Evolutionary conservation across 2,888 invertebrate species (phyloP).

Genomic region (Neocrepidodera transversa): DNA sequence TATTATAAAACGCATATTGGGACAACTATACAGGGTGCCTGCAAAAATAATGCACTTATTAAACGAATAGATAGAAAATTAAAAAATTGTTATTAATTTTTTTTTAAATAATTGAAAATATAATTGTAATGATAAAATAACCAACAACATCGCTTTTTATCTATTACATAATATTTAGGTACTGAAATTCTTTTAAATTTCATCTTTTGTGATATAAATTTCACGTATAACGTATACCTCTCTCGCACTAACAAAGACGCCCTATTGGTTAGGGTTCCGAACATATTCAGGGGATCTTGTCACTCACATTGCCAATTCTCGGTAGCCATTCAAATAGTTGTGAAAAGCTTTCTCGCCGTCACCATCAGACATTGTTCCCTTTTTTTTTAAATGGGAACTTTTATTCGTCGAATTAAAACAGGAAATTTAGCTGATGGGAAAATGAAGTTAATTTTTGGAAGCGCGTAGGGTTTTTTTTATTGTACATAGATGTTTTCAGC

Average conservation of each 20-base stretch:
- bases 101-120: no score
- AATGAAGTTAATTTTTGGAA: constrained; percentile 17
- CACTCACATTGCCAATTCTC: constrained; percentile 34
- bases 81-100: no score
- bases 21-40: no score
- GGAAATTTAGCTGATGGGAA: constrained; percentile 18
- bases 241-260: neutral
- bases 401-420: constrained; percentile 11
- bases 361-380: constrained; percentile 14
- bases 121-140: no score
- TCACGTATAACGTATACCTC: neutral
- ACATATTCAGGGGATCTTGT: constrained; percentile 25
- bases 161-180: no score
- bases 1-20: no score
- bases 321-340: constrained; percentile 32
- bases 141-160: no score
- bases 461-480: neutral
- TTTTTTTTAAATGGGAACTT: constrained; percentile 15
- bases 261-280: constrained; percentile 21
- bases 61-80: no score
- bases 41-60: no score
- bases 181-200: no score
- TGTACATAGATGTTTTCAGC: neutral
- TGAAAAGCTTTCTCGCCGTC: constrained; percentile 12
- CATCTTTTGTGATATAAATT: constrained; percentile 6